phyloP scores from a whole-genome alignment of 1,140 invertebrate genomes.

The Drosophila carrolli region DNA sequence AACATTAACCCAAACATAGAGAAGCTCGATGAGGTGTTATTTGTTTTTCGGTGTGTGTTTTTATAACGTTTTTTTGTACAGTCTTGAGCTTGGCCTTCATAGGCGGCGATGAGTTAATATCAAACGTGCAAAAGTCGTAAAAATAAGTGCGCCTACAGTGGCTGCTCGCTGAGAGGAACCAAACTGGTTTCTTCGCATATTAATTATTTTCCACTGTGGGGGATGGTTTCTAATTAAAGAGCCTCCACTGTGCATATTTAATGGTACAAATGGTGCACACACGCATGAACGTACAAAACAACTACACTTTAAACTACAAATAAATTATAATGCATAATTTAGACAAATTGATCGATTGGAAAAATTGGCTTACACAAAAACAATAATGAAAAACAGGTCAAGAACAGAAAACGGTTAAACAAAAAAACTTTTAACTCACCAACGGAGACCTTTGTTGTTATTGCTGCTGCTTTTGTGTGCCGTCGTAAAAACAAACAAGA shows the following conservation, averaged over 20 bases:
- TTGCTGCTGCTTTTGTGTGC: conserved; percentile 8
- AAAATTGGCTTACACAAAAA: conserved; percentile 20
- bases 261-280: conserved; percentile 10
- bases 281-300: conserved; percentile 10
- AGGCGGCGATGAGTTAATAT: conserved; percentile 41
- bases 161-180: conserved; percentile 35
- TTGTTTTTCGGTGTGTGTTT: conserved; percentile 8
- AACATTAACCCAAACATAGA: conserved; percentile 34
- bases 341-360: conserved; percentile 37
- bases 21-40: conserved; percentile 31
- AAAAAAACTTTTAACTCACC: conserved; percentile 46
- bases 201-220: conserved; percentile 13
- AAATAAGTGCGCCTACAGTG: conserved; percentile 39
- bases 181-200: conserved; percentile 27
- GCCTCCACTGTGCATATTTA: conserved; percentile 26
- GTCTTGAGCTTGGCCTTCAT: conserved; percentile 14
- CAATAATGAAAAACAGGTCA: conserved; percentile 33
- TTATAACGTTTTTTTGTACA: conserved; percentile 21
- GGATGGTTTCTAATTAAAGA: conserved; percentile 42
- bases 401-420: conserved; percentile 41
- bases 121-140: conserved; percentile 33
- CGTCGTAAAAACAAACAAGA: conserved; percentile 32
- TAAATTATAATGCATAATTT: conserved; percentile 38
- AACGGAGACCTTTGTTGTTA: conserved; percentile 28
- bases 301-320: conserved; percentile 43